These are phyloP conservation scores for Trachelus stipa DNA, from an alignment of 2,888 invertebrate genomes.

Conservation along the genomic window DNA sequence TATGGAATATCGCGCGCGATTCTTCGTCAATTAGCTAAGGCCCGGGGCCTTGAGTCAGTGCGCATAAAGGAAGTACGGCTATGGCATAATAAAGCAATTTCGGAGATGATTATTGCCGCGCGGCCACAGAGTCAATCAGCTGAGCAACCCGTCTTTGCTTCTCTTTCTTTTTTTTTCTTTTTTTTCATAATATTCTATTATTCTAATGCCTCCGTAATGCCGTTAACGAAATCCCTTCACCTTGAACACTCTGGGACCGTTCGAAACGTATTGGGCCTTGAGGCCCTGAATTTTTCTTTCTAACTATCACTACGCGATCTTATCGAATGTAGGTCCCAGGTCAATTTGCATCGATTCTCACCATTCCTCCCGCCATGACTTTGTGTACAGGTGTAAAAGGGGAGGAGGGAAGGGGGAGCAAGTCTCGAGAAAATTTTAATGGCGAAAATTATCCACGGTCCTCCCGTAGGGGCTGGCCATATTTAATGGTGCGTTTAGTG, in stretches of 20 bases:
- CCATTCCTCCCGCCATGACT: neutral
- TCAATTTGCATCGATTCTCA: neutral
- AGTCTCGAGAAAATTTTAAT: conserved; percentile 39
- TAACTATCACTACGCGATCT: neutral
- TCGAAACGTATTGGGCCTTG: neutral
- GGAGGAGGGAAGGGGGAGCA: neutral
- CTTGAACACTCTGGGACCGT: neutral
- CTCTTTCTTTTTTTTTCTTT: neutral
- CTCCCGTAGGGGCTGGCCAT: conserved; percentile 36
- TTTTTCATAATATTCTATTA: neutral
- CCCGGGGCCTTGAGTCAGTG: neutral
- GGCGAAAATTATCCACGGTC: conserved; percentile 43
- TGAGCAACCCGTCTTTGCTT: neutral
- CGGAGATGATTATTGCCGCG: conserved; percentile 18
- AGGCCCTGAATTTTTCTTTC: neutral
- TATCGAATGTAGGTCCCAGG: neutral
- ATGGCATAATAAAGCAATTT: conserved; percentile 22
- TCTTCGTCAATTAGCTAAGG: neutral
- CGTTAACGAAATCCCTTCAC: neutral
- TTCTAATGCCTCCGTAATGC: neutral
- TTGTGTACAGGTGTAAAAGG: neutral
- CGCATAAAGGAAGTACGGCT: conserved; percentile 19
- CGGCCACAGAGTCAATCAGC: conserved; percentile 16
- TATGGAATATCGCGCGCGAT: neutral
- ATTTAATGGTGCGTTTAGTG: conserved; percentile 50